These are phyloP conservation scores for Cinclus cinclus DNA, from an alignment of 2,113 vertebrate species.

Conservation along the genomic window DNA sequence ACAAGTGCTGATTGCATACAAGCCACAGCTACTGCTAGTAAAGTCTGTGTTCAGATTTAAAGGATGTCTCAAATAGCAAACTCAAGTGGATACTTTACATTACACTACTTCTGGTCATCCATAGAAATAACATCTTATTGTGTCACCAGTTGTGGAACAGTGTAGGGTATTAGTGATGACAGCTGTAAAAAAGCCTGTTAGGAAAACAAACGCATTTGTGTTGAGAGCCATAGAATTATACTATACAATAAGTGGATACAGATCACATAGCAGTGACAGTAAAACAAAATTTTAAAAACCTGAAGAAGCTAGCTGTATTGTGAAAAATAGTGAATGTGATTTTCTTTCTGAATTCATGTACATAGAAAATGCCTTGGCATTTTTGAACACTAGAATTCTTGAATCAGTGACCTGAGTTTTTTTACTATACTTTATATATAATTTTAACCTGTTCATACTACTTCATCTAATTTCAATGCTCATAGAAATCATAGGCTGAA, in stretches of 20 bases:
- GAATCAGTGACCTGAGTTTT: neutral
- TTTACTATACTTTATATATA: neutral
- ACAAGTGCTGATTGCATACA: neutral
- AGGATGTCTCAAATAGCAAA: neutral
- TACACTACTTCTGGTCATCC: neutral
- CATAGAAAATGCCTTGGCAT: neutral
- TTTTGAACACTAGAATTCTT: neutral
- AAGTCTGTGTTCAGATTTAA: neutral
- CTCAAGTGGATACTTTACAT: neutral
- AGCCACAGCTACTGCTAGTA: neutral
- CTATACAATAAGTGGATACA: neutral
- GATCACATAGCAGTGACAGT: fast-evolving
- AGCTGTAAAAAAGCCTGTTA: neutral
- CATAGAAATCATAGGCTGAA: neutral
- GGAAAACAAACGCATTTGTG: neutral
- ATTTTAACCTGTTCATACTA: neutral
- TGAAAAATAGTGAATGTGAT: neutral
- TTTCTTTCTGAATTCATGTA: neutral
- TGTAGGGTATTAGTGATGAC: neutral
- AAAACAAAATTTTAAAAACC: neutral
- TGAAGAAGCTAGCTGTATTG: neutral
- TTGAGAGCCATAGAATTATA: neutral
- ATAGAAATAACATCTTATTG: neutral
- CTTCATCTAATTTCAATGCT: neutral
- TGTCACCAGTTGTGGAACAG: neutral